Base-by-base conservation (phyloP, 2,797 vertebrate species). In the Rousettus madagascariensis region DNA sequence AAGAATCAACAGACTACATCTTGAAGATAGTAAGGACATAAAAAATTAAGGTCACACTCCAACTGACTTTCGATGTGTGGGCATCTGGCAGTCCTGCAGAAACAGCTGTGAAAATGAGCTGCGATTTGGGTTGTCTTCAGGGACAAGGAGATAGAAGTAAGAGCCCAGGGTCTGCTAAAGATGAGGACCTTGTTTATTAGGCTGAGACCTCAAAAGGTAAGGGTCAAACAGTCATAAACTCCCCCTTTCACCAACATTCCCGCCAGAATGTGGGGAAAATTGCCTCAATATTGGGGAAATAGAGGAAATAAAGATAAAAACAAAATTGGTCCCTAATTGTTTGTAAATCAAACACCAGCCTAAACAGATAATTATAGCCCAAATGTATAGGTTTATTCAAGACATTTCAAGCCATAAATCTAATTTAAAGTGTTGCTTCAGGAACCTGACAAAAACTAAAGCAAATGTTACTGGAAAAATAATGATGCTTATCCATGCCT, bases 11-110 rank as follows among this genome's bases (percentile, higher is more conserved):
- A 51, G 17, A 19, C 22, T n/a, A 61, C 66, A 43, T 88, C 12
- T 41, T 93, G 19, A 90, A 72, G 59, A 88, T 2, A 55, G 30
- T 41, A 28, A 80, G 12, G 28, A 55, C 17, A 84, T 13, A 68
- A 49, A 92, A 91, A 80, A 61, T 82, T 59, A 89, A 86, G 24
- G 30, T 78, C n/a, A 10, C 22, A 13, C 19, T 41, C 11, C 20
- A 79, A 28, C 30, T 5, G 26, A 26, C 4, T 16, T 71, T 65
- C 65, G 22, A 49, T 30, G 5, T 84, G 51, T 74, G 36, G 30
- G 28, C 46, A 63, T 41, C 26, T 83, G 36, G 16, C 5, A 8
- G 26, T 55, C 49, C 36, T 72, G 15, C 16, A 74, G 43, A 33
- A 57, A 46, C 6, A 93, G 20, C 63, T 83, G 24, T 51, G 41